Evolutionary conservation across 2,113 vertebrate species (phyloP).

Genomic region (Rhinogobius similis): DNA sequence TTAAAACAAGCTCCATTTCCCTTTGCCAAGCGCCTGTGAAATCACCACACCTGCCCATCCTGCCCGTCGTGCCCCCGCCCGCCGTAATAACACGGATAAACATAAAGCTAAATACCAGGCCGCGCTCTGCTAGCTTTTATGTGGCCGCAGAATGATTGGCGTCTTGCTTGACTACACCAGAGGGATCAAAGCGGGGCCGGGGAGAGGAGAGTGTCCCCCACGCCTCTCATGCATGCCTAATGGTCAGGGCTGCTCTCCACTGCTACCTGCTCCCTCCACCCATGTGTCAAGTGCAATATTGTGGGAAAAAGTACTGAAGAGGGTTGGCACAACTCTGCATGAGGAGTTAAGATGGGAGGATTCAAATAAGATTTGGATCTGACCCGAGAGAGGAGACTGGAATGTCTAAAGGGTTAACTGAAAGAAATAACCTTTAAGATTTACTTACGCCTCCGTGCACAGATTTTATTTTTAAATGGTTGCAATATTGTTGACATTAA

Average conservation of each 20-base stretch:
- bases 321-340: constrained; percentile 38
- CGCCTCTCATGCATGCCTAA: constrained; percentile 64
- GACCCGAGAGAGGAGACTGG: too few species aligned
- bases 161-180: constrained; percentile 74
- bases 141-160: constrained; percentile 76
- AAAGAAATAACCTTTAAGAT: neutral
- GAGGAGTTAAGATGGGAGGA: constrained; percentile 43
- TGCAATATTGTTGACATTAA: too few species aligned
- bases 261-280: constrained; percentile 53
- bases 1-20: constrained; percentile 63
- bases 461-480: too few species aligned
- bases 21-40: constrained; percentile 66
- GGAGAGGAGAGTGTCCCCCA: constrained; percentile 46
- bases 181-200: constrained; percentile 67
- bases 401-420: neutral
- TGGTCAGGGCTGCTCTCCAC: constrained; percentile 56
- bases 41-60: constrained; percentile 71
- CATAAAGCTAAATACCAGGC: constrained; percentile 80
- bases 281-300: constrained; percentile 60
- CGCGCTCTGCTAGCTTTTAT: constrained; percentile 80
- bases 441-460: too few species aligned
- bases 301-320: constrained; percentile 58
- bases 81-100: constrained; percentile 78
- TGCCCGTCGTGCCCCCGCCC: constrained; percentile 67
- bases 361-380: constrained; percentile 1